Evolutionary conservation across 2,888 invertebrate genomes (phyloP), one percentile per base, ranked within the genome.

Genomic region (Gisinianus flammeolus): DNA sequence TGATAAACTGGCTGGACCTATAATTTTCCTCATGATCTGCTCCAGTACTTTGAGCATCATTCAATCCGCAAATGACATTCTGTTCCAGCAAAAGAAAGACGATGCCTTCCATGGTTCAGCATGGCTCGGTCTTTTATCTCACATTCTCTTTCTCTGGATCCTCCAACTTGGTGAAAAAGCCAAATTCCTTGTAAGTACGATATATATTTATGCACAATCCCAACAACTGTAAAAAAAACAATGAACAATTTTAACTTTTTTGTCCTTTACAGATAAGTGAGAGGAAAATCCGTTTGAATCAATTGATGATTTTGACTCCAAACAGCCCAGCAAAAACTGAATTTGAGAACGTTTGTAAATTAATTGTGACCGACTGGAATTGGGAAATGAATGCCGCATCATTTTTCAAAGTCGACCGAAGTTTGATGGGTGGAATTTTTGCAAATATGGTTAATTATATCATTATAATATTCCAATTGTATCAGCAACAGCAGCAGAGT

Each of bases 321-420:
- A 35, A 77, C 0, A 35, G 33, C 26, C 22, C 28, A 0, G 2
- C 67, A 5, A 70, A 73, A 19, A 22, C 16, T 16, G 70, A 79
- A 19, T 69, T 64, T 33, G 33, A 19, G n/a, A 30, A 28, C 0
- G 33, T 79, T 6, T n/a, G 56, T 10, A 30, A 74, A 8, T n/a
- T 79, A 6, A 19, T 79, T 12, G 72, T 58, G 1, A 1, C 28
- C 5, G 6, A 19, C 16, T 78, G 80, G 80, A 35, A 78, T 4
- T 80, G 80, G 78, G 64, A 78, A 66, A 64, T 78, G 70, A 68
- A 67, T 30, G 80, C 76, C 12, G 56, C 58, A 6, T 71, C 72
- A 4, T 64, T 78, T 52, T 80, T 80, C 76, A 72, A 54, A 10
- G 70, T 80, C 8, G 72, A 73, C 28, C 71, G 80, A 12, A 58